phyloP scores from a whole-genome alignment of 2,113 vertebrate genomes.

The Gobius niger region DNA sequence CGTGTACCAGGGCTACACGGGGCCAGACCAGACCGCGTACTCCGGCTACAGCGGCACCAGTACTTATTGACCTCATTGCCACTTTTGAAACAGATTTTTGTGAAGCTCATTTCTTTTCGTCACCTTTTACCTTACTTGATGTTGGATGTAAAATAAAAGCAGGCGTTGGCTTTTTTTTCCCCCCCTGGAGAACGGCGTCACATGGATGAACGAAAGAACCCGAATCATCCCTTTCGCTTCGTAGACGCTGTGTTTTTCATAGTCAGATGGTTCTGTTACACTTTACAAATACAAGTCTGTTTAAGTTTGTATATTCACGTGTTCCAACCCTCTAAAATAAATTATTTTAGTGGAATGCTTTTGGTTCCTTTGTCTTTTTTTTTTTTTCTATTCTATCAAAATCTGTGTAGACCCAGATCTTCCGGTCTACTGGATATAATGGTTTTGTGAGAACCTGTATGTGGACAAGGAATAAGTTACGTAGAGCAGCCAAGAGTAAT shows the following conservation, averaged over 20 bases:
- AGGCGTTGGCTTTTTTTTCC: slow-evolving; percentile 7
- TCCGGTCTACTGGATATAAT: no score
- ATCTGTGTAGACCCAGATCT: no score
- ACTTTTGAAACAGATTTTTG: background rate
- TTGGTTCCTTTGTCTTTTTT: background rate
- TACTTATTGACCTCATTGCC: slow-evolving; percentile 32
- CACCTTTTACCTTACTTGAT: slow-evolving; percentile 14
- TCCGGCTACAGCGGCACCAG: slow-evolving; percentile 53
- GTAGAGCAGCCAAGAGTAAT: no score
- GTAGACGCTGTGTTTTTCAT: slow-evolving; percentile 22
- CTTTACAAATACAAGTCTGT: slow-evolving; percentile 28
- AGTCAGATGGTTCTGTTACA: slow-evolving; percentile 22
- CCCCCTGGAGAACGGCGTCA: background rate
- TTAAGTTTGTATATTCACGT: slow-evolving; percentile 32
- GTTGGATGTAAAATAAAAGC: slow-evolving; percentile 20
- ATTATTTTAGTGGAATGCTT: slow-evolving; percentile 35
- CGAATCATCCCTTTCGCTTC: slow-evolving; percentile 15
- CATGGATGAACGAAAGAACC: slow-evolving; percentile 20
- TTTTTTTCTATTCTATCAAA: no score
- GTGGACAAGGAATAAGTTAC: no score
- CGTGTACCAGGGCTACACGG: slow-evolving; percentile 48
- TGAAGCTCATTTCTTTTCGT: slow-evolving; percentile 17
- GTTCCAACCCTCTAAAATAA: slow-evolving; percentile 50
- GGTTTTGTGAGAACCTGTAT: no score
- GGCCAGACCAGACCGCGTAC: slow-evolving; percentile 48